Base-by-base conservation (phyloP, 2,888 invertebrate species). In the Agrochola lota region DNA sequence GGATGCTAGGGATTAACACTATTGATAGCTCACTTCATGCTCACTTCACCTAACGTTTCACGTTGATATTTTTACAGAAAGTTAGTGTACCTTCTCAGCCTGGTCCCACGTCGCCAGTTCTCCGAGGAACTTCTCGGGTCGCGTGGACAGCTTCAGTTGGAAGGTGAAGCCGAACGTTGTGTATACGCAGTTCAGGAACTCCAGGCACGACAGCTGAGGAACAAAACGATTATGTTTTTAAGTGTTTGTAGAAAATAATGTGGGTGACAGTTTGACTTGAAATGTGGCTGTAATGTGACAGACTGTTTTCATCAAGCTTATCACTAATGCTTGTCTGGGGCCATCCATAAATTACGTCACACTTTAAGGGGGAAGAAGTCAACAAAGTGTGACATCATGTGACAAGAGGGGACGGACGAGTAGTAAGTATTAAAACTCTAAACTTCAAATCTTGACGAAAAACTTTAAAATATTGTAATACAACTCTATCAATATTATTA, bases 141-240 rank as follows among this genome's bases (percentile, higher is more conserved):
- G 97, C 12, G 99, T 99, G 43, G 99, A 99, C 64, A 99, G 96
- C 79, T 98, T 98, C 89, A 99, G 96, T 90, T 99, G 98, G 96
- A 99, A 99, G 0, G 98, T 98, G 95, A 99, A 99, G 0, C 99
- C 99, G 93, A 99, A 99, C 0, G 99, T 97, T 0, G 97, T 97
- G 94, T 99, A 99, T 0, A 99, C 98, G 90, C 98, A 97, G 78
- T 97, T 97, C 72, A 99, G 95, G 94, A 99, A 99, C 87, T 99
- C 98, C n/a, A 99, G 96, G 26, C 98, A 98, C 0, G 97, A 91
- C 2, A 95, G 81, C 96, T 96, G 91, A 15, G n/a, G 35, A 73
- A 15, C 49, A 60, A 35, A 2, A 26, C 7, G 15, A 26, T 26
- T 57, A 26, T 15, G 59, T 15, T n/a, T n/a, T 57, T n/a, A 57